Conservation (phyloP, 2,113 vertebrate genomes). For the Myodes glareolus region DNA sequence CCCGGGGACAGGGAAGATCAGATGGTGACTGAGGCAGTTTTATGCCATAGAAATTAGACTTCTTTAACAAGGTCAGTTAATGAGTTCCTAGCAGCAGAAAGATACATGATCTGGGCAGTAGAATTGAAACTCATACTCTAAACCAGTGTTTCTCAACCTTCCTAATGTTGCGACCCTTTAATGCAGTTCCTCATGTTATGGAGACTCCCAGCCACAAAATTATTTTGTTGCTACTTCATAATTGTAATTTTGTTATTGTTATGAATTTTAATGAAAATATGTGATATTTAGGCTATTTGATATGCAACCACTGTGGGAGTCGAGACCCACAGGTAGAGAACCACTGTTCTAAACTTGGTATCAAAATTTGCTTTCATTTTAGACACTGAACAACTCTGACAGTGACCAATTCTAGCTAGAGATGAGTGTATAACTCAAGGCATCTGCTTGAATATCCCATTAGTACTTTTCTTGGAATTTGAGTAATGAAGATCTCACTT, state of each 20-base stretch:
- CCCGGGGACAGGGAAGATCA: background rate
- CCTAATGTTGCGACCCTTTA: background rate
- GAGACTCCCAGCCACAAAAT: background rate
- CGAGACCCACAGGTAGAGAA: background rate
- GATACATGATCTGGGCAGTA: background rate
- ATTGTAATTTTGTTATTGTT: background rate
- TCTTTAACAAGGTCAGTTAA: constrained; percentile 16
- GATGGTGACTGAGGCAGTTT: constrained; percentile 17
- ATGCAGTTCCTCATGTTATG: background rate
- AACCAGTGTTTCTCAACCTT: background rate
- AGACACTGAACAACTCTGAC: background rate
- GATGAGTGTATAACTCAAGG: background rate
- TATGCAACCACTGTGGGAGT: background rate
- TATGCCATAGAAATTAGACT: background rate
- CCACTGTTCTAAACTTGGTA: background rate
- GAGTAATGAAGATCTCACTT: background rate
- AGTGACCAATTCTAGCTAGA: background rate
- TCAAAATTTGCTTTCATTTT: constrained; percentile 39
- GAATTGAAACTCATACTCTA: background rate
- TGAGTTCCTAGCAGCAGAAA: background rate
- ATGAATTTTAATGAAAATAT: background rate
- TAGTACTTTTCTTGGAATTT: background rate
- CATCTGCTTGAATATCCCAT: background rate
- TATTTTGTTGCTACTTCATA: background rate
- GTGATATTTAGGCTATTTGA: background rate